Conservation (phyloP, 2,888 invertebrate species). For the Tetropium fuscum region DNA sequence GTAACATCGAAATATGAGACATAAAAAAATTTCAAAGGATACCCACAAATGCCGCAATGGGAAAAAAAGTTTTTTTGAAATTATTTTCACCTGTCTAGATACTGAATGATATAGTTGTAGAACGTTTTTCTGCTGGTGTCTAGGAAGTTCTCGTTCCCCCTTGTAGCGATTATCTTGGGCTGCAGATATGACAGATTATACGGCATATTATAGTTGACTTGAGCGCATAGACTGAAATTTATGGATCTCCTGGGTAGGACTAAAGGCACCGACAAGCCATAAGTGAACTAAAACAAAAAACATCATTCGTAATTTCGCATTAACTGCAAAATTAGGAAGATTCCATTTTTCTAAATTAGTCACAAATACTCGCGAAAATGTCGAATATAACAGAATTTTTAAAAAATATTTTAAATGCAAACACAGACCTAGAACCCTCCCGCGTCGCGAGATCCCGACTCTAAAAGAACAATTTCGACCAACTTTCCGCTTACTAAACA, state of each 20-base stretch:
- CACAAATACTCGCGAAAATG: no score
- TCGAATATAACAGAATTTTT: no score
- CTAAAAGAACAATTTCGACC: no score
- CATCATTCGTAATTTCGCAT: no score
- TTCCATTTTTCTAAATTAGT: no score
- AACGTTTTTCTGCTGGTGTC: constrained; percentile 56
- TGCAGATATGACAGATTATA: constrained; percentile 52
- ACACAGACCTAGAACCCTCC: no score
- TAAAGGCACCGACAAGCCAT: constrained; percentile 56
- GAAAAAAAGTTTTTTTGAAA: no score
- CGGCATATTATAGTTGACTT: constrained; percentile 57
- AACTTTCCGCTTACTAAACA: no score
- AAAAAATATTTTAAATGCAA: no score
- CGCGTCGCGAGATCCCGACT: no score
- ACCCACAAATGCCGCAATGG: no score
- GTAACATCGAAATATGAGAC: not conserved
- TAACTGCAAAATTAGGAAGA: no score
- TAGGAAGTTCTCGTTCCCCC: constrained; percentile 42
- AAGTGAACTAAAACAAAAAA: constrained; percentile 51
- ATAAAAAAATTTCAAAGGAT: not conserved
- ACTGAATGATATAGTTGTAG: constrained; percentile 53
- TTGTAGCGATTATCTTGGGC: constrained; percentile 49
- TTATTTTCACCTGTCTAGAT: constrained; percentile 53
- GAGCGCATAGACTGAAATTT: constrained; percentile 54
- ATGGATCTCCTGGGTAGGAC: constrained; percentile 57